Base-by-base conservation (phyloP, 1,140 invertebrate species). In the Dinothrombium tinctorium region DNA sequence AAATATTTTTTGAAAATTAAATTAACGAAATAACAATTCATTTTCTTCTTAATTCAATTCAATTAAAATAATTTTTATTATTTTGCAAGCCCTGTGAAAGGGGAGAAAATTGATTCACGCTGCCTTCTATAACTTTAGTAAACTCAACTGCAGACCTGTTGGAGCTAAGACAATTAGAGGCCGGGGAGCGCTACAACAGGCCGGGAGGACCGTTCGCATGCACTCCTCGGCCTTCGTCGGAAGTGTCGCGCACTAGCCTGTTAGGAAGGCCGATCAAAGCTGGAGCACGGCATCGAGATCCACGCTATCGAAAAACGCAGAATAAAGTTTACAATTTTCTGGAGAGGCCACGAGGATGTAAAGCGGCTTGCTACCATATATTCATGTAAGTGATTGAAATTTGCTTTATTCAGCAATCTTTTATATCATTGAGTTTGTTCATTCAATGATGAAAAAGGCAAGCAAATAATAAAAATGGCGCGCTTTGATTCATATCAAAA, bases 351-450 rank as follows among this genome's bases (percentile, higher is more conserved):
- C 69, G 82, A 49, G 78, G 78, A 49, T 67, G 72, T 56, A 73
- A 71, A 56, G 77, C 80, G 42, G 71, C 82, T 54, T 63, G 74
- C 48, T 90, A 90, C 65, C 84, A 89, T 67, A 70, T 89, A 59
- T 63, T 80, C 54, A 77, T 89, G 83, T 90, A 71, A 87, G 82
- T 68, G n/a, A n/a, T n/a, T n/a, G n/a, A n/a, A n/a, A n/a, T n/a
- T n/a, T n/a, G n/a, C n/a, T n/a, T n/a, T n/a, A n/a, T n/a, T n/a
- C n/a, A n/a, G n/a, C n/a, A n/a, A n/a, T n/a, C n/a, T n/a, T n/a
- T n/a, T n/a, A n/a, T n/a, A n/a, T n/a, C n/a, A n/a, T n/a, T n/a
- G n/a, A n/a, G n/a, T n/a, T n/a, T n/a, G n/a, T n/a, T n/a, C n/a
- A n/a, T n/a, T n/a, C n/a, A n/a, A n/a, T n/a, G n/a, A n/a, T n/a